Base-by-base conservation (phyloP, 2,113 vertebrate genomes). In the Lepus europaeus region DNA sequence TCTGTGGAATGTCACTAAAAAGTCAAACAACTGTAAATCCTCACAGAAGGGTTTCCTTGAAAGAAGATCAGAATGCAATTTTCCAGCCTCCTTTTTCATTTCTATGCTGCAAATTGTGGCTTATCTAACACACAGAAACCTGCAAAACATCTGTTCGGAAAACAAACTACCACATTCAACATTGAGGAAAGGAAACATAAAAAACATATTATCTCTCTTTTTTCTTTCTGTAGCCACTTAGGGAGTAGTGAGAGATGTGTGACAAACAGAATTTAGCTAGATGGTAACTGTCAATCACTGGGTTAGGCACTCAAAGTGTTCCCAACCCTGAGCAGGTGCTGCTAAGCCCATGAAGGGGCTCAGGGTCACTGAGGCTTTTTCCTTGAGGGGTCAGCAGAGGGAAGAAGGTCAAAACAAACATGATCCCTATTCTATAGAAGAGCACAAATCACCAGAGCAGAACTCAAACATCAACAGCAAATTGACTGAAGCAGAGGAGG, bases 121-220 rank as follows among this genome's bases (percentile, higher is more conserved):
- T 9, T 19, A 73, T 66, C 45, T 63, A 80, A 87, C 3, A 27
- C 13, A 72, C 13, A 68, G 53, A 72, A 89, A 87, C 27, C 33
- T 94, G 69, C 31, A 73, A 81, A 63, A 72, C 72, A 93, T 53
- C 84, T 92, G 29, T 84, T 93, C 7, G 23, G 77, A 79, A 93
- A 84, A 94, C 6, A 93, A 81, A 78, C 29, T 11, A 39, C 63
- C 11, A 59, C 20, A 23, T 45, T 70, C 9, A 9, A 93, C 69
- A 45, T 70, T 5, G 51, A 61, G 33, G 89, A 91, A 4, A 87
- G 70, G 72, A 93, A 93, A 86, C 51, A 59, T 29, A 70, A 84
- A 89, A 77, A 59, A 59, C 5, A 2, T 33, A 59, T 73, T n/a
- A 3, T 0, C 9, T 31, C 33, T 45, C 66, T 29, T 31, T 74